Evolutionary conservation across 2,797 vertebrate genomes (phyloP), one percentile per base, ranked within the genome.

Genomic region (Pipistrellus nathusii): DNA sequence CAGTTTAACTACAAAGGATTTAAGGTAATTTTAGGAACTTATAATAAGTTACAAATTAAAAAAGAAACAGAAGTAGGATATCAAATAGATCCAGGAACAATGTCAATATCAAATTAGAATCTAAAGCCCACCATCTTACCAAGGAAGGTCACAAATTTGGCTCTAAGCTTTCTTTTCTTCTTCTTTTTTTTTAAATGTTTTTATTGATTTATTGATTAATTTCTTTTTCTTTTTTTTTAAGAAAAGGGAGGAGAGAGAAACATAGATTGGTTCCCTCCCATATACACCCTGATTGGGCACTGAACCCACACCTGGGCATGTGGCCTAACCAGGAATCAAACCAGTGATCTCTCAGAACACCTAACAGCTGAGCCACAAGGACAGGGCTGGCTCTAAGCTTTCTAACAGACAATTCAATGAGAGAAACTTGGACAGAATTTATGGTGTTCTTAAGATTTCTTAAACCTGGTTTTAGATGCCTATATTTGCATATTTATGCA

Each of bases 1-100:
- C 2, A 14, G 14, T 75, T 87, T 81, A 90, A 35, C 46, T 23
- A n/a, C 38, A 75, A 91, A 85, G 41, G 27, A 92, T 66, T 81
- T 80, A 72, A 59, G 32, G 17, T 55, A 84, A 80, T 72, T 92
- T 71, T 87, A 96, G 68, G 13, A 88, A 87, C 44, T 64, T 92
- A 64, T 13, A 87, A 8, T 23, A 89, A 72, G 32, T 44, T 68
- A 92, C n/a, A 90, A 75, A 88, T 21, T 68, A 77, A 35, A 30
- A 87, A 75, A 93, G 46, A 89, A 93, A 88, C 1, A 72, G 27
- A 88, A 76, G 25, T 1, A 84, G 51, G 35, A n/a, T 71, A 59
- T 55, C 73, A 87, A 77, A 72, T 12, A 11, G n/a, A 85, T 44
- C 25, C 25, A 89, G 55, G n/a, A 84, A 83, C 5, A 73, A 68